These are phyloP conservation scores for Aspidoscelis tigris DNA, from an alignment of 2,113 vertebrate species.

Conservation along the genomic window DNA sequence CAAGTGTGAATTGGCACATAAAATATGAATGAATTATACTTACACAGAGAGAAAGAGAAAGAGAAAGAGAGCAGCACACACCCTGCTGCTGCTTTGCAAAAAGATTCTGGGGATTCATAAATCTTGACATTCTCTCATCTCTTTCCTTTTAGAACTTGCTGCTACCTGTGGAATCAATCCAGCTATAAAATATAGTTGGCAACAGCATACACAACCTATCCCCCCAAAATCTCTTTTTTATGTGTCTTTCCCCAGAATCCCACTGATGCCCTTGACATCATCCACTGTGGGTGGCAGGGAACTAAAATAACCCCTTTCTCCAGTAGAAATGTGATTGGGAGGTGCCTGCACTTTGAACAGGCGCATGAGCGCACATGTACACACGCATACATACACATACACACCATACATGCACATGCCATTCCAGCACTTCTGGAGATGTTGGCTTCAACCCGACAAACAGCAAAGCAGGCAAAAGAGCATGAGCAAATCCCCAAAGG, in stretches of 20 bases:
- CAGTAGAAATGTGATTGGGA: slow-evolving; percentile 23
- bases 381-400: too few species aligned
- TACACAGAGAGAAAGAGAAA: not conserved
- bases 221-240: slow-evolving; percentile 42
- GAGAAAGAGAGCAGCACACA: not conserved
- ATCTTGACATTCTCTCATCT: slow-evolving; percentile 1
- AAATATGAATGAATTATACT: not conserved
- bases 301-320: slow-evolving; percentile 54
- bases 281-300: slow-evolving; percentile 59
- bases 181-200: slow-evolving; percentile 50
- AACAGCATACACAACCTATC: slow-evolving; percentile 25
- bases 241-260: slow-evolving; percentile 53
- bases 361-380: not conserved
- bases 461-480: not conserved
- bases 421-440: slow-evolving; percentile 42
- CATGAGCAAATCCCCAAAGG: not conserved
- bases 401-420: not conserved
- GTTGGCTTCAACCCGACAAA: slow-evolving; percentile 34
- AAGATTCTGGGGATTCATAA: not conserved
- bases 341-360: slow-evolving; percentile 32
- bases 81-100: not conserved
- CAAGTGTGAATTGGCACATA: too few species aligned
- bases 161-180: slow-evolving; percentile 61
- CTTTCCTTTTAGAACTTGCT: slow-evolving; percentile 55
- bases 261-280: slow-evolving; percentile 50